phyloP scores from a whole-genome alignment of 2,888 invertebrate species.

The Scelioninae gen. 2 region DNA sequence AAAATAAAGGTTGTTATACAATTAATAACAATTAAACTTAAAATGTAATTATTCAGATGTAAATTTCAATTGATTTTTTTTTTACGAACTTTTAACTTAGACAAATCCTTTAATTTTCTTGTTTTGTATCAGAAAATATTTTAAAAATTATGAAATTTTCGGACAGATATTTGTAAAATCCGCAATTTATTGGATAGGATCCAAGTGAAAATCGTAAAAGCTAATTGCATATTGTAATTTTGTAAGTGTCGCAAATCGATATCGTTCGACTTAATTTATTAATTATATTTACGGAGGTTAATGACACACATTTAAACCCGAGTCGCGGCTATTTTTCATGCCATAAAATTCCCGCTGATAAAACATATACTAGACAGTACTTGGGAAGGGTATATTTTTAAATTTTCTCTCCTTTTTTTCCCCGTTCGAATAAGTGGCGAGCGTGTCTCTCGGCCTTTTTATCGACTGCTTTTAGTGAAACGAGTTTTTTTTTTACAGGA shows the following conservation, averaged over 20 bases:
- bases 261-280: conserved; percentile 18
- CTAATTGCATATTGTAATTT: conserved; percentile 27
- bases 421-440: conserved; percentile 1
- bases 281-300: conserved; percentile 34
- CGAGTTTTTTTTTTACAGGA: conserved; percentile 23
- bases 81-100: no score
- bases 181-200: no score
- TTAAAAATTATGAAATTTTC: no score
- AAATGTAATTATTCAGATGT: no score
- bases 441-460: conserved; percentile 19
- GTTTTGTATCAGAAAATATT: no score
- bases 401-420: conserved; percentile 10
- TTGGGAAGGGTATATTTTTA: conserved; percentile 3
- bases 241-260: conserved; percentile 24
- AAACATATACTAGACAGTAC: conserved; percentile 20
- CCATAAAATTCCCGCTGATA: conserved; percentile 22
- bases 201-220: conserved; percentile 19
- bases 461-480: conserved; percentile 39
- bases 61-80: neutral
- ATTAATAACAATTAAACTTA: no score
- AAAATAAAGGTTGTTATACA: no score
- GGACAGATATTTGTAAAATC: no score
- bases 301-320: conserved; percentile 30
- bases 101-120: no score
- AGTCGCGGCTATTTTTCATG: conserved; percentile 21